These are phyloP conservation scores for Leguminivora glycinivorella DNA, from an alignment of 1,140 invertebrate species.

Conservation along the genomic window DNA sequence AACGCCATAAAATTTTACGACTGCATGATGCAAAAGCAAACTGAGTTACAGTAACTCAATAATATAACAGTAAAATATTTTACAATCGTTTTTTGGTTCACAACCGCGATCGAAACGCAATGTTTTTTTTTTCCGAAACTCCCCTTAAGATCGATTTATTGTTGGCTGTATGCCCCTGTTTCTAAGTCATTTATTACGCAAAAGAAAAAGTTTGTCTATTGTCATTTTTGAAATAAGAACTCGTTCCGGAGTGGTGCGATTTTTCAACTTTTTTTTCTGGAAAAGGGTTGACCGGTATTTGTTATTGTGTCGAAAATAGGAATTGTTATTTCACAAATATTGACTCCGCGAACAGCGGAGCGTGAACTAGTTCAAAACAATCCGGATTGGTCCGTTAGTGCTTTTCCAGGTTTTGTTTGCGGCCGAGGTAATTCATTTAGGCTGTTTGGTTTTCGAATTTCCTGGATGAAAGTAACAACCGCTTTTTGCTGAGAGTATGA, in stretches of 20 bases:
- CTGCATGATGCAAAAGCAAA: not conserved
- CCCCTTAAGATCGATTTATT: constrained; percentile 53
- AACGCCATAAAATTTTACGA: constrained; percentile 8
- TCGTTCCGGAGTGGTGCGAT: constrained; percentile 34
- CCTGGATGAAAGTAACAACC: no score
- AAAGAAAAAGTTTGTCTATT: constrained; percentile 53
- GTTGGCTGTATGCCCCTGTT: constrained; percentile 50
- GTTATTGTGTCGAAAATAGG: constrained; percentile 8
- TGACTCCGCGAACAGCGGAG: not conserved
- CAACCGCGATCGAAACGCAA: constrained; percentile 25
- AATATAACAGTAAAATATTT: constrained; percentile 58
- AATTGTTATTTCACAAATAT: constrained; percentile 24
- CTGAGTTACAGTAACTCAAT: constrained; percentile 41
- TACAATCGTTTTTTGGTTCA: constrained; percentile 41
- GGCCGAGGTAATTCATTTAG: no score
- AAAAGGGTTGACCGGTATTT: constrained; percentile 36
- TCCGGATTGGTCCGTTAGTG: not conserved
- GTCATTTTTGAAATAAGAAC: constrained; percentile 42
- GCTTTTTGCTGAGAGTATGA: no score
- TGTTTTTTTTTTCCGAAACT: constrained; percentile 43
- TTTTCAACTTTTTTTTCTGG: constrained; percentile 36
- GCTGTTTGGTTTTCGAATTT: no score
- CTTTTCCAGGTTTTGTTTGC: no score
- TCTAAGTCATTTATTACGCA: constrained; percentile 51
- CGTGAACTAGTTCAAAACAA: not conserved